phyloP scores from a whole-genome alignment of 2,113 vertebrate genomes.

The Grus americana region DNA sequence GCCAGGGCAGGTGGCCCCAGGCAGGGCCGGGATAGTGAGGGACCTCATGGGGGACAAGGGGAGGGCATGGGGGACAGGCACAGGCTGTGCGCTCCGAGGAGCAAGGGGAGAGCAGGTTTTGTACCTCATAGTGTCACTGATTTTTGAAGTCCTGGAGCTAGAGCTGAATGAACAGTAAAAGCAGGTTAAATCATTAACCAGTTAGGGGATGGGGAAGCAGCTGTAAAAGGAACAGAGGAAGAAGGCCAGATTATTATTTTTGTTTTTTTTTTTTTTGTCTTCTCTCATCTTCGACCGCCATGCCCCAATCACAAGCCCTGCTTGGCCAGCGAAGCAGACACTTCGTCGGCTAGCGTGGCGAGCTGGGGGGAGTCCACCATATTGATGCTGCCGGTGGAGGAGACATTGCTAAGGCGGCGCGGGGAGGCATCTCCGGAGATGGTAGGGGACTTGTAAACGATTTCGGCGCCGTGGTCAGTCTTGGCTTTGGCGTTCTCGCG shows the following conservation, averaged over 20 bases:
- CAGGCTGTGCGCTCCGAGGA: constrained; percentile 43
- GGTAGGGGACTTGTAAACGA: constrained; percentile 86
- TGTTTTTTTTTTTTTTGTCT: background rate
- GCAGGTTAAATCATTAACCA: constrained; percentile 68
- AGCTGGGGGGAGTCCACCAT: constrained; percentile 95
- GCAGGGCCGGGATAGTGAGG: background rate
- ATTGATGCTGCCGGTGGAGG: constrained; percentile 96
- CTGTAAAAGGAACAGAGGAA: constrained; percentile 79
- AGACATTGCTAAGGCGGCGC: constrained; percentile 94
- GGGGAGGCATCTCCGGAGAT: constrained; percentile 90
- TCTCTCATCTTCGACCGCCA: constrained; percentile 33
- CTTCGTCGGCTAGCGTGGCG: constrained; percentile 94
- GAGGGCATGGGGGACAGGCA: background rate
- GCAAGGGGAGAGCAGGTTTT: constrained; percentile 65
- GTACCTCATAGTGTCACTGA: constrained; percentile 69
- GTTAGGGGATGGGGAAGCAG: constrained; percentile 65
- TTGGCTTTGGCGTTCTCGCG: constrained; percentile 96
- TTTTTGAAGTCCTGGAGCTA: constrained; percentile 73
- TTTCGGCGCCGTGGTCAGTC: constrained; percentile 97
- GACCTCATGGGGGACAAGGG: background rate
- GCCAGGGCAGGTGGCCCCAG: background rate
- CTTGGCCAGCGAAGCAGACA: constrained; percentile 95
- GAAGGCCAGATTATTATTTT: constrained; percentile 79
- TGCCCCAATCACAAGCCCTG: constrained; percentile 93
- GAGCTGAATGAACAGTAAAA: constrained; percentile 70